phyloP scores from a whole-genome alignment of 2,797 vertebrate genomes.

The Sebastes dallii region DNA sequence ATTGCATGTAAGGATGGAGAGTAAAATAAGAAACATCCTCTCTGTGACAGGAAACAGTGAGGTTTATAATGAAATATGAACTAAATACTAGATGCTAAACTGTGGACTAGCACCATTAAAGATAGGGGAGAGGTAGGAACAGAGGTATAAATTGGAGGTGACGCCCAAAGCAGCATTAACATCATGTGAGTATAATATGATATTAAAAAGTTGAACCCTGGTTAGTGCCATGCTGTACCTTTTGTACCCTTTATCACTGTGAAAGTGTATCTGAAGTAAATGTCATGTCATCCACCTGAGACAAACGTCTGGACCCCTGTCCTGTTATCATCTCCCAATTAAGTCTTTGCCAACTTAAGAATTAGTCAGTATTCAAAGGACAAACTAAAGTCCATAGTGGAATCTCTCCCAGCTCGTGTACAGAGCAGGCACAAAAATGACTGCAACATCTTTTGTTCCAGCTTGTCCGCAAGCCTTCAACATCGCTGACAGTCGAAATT shows the following conservation, averaged over 20 bases:
- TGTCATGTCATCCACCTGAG: not conserved
- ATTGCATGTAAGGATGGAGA: not conserved
- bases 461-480: not conserved
- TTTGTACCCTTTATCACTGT: too few species aligned
- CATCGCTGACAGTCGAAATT: constrained; percentile 1
- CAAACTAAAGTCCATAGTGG: not conserved
- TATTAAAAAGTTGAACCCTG: not conserved
- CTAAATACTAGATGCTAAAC: not conserved
- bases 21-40: not conserved
- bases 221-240: not conserved
- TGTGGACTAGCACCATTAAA: not conserved
- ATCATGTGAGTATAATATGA: not conserved
- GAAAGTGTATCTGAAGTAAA: not conserved
- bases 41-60: not conserved
- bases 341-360: not conserved
- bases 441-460: not conserved
- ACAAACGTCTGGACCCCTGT: not conserved
- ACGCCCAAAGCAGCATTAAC: not conserved
- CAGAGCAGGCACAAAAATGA: not conserved
- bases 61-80: not conserved
- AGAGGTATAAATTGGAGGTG: not conserved
- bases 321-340: not conserved
- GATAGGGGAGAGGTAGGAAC: not conserved
- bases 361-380: not conserved
- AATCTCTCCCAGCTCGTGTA: not conserved